Conservation (phyloP, 2,888 invertebrate species). For the Eueremaeus valkanovi region DNA sequence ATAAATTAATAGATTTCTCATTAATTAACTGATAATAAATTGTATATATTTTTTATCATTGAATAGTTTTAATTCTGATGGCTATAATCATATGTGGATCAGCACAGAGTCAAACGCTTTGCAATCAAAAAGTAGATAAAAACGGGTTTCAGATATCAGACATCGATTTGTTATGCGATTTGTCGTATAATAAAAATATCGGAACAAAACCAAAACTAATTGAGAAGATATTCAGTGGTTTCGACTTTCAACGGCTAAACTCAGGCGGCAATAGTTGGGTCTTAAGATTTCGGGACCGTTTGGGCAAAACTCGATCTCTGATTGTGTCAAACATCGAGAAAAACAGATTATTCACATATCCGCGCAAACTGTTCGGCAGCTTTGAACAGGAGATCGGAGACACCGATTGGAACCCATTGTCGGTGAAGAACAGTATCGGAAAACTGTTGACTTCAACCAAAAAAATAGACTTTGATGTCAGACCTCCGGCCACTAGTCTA, state of each 20-base stretch:
- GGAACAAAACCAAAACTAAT: neutral
- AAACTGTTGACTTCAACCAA: neutral
- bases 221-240: neutral
- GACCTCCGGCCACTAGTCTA: neutral
- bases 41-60: neutral
- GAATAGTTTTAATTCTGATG: neutral
- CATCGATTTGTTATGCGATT: neutral
- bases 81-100: neutral
- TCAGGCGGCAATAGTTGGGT: neutral
- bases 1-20: no score
- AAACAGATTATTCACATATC: neutral
- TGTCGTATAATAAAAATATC: neutral
- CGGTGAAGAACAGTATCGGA: neutral
- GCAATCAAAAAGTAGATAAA: constrained; percentile 5
- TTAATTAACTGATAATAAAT: no score
- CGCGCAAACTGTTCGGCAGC: neutral
- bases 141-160: neutral
- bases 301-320: neutral
- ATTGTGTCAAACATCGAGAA: neutral
- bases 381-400: neutral
- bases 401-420: neutral
- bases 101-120: neutral
- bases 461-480: neutral
- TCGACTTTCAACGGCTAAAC: neutral
- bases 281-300: neutral